These are phyloP conservation scores for Lampris incognitus DNA, from an alignment of 2,113 vertebrate genomes.

Conservation along the genomic window DNA sequence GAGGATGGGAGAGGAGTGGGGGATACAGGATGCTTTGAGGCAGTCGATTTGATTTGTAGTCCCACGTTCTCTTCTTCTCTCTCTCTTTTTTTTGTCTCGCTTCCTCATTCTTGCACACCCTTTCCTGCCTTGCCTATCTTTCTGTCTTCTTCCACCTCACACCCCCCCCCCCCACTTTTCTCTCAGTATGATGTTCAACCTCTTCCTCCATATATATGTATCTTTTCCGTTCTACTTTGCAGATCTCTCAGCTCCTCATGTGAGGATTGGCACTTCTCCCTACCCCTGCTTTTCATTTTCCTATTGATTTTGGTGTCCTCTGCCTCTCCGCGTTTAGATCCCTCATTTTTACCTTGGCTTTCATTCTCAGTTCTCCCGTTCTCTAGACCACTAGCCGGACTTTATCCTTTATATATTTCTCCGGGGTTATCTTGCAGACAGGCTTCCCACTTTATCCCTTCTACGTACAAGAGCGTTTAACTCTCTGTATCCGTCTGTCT, in stretches of 20 bases:
- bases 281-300: slow-evolving; percentile 11
- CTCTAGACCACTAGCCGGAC: slow-evolving; percentile 18
- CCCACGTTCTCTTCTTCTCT: slow-evolving; percentile 51
- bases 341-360: slow-evolving; percentile 11
- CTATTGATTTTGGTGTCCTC: slow-evolving; percentile 22
- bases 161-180: slow-evolving; percentile 1
- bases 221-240: slow-evolving; percentile 22
- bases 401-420: slow-evolving; percentile 43
- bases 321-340: slow-evolving; percentile 30
- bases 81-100: slow-evolving; percentile 62
- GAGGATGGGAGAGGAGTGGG: slow-evolving; percentile 67
- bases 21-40: slow-evolving; percentile 79
- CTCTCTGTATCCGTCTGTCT: slow-evolving; percentile 35
- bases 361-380: background rate
- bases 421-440: slow-evolving; percentile 29
- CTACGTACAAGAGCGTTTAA: slow-evolving; percentile 57
- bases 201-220: background rate
- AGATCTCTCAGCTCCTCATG: slow-evolving; percentile 31
- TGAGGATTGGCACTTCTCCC: slow-evolving; percentile 17
- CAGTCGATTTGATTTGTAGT: slow-evolving; percentile 80
- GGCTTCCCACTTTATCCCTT: slow-evolving; percentile 38
- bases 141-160: slow-evolving; percentile 3
- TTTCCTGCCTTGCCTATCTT: background rate
- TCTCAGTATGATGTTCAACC: too few relatives aligned
- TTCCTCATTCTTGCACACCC: slow-evolving; percentile 46